phyloP scores from a whole-genome alignment of 2,113 vertebrate genomes.

The Dicentrarchus labrax region DNA sequence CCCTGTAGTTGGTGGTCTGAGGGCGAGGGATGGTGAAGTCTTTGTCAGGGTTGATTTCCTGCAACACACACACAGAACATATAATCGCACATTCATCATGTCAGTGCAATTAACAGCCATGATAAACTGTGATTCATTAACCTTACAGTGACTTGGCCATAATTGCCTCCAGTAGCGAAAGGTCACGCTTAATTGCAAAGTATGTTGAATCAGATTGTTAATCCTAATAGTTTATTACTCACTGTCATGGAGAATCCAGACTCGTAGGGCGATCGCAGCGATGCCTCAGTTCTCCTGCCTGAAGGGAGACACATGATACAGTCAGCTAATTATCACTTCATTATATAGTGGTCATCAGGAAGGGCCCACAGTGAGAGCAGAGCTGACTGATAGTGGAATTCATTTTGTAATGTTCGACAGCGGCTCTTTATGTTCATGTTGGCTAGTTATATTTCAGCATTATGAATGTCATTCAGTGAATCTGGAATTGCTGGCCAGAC shows the following conservation, averaged over 20 bases:
- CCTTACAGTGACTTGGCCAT: conserved; percentile 17
- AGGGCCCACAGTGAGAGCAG: conserved; percentile 14
- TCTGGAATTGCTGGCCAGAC: background rate
- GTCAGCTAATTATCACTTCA: conserved; percentile 42
- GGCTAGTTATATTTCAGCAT: background rate
- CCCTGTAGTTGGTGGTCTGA: conserved; percentile 77
- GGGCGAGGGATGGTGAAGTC: conserved; percentile 84
- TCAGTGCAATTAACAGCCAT: background rate
- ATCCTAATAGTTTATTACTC: conserved; percentile 66
- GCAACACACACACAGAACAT: conserved; percentile 62
- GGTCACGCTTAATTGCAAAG: conserved; percentile 41
- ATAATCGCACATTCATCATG: conserved; percentile 8
- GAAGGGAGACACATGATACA: conserved; percentile 39
- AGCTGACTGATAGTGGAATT: conserved; percentile 10
- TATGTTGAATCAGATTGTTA: conserved; percentile 26
- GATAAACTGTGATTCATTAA: conserved; percentile 36
- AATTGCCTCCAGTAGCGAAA: conserved; percentile 24
- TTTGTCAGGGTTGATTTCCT: conserved; percentile 80
- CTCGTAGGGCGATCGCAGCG: conserved; percentile 80
- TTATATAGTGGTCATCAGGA: conserved; percentile 35
- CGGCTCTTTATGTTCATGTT: conserved; percentile 1
- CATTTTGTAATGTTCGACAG: background rate
- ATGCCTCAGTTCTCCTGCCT: conserved; percentile 65
- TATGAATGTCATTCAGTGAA: background rate
- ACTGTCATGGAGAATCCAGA: conserved; percentile 82